These are phyloP conservation scores for Gymnoscopelus braueri DNA, from an alignment of 2,797 vertebrate species.

Conservation along the genomic window DNA sequence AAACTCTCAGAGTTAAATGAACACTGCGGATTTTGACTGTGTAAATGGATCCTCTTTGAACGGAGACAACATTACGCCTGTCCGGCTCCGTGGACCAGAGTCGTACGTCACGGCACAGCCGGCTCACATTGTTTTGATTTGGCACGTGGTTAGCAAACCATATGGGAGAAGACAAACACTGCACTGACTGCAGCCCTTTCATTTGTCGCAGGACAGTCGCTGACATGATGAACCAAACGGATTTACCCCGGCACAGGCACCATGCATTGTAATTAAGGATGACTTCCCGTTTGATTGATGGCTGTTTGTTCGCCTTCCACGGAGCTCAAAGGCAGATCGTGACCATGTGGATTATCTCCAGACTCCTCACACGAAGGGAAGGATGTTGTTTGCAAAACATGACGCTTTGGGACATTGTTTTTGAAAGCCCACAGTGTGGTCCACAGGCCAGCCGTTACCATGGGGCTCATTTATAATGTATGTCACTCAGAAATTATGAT, in stretches of 20 bases:
- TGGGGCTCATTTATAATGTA: no score
- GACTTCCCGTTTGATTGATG: conserved; percentile 4
- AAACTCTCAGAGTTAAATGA: no score
- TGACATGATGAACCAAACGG: conserved; percentile 13
- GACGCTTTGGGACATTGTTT: no score
- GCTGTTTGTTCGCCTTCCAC: neutral
- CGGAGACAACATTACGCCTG: no score
- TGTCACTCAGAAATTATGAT: no score
- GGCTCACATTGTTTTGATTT: conserved; percentile 33
- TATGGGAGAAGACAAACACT: conserved; percentile 30
- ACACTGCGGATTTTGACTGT: no score
- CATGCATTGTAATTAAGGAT: conserved; percentile 16
- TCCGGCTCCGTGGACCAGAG: neutral
- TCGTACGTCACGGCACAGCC: conserved; percentile 17
- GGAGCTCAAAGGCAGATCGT: conserved; percentile 7
- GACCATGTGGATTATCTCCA: neutral
- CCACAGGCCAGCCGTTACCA: no score
- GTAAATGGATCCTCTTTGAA: no score
- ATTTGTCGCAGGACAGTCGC: conserved; percentile 23
- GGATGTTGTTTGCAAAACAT: no score
- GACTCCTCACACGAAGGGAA: no score
- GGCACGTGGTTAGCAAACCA: conserved; percentile 28
- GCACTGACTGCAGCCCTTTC: conserved; percentile 7
- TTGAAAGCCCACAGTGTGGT: no score
- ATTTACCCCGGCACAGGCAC: conserved; percentile 13